Conservation (phyloP, 2,888 invertebrate genomes). For the Dusona sp. region DNA sequence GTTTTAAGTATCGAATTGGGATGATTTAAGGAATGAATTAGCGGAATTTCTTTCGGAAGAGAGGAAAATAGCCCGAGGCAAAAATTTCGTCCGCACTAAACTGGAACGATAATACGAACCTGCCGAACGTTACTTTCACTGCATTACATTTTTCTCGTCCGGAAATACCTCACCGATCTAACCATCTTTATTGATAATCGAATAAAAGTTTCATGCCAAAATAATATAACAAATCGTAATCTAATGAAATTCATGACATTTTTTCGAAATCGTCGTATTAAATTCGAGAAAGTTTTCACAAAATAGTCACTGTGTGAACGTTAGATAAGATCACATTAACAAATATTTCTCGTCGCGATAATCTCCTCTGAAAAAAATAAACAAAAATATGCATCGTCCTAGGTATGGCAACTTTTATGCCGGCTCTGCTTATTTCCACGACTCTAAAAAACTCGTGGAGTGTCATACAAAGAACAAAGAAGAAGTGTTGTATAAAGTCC, state of each 20-base stretch:
- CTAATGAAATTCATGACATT: not conserved
- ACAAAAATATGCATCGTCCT: not conserved
- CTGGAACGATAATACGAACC: constrained; percentile 61
- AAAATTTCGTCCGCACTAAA: constrained; percentile 52
- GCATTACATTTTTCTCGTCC: constrained; percentile 25
- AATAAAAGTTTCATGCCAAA: not conserved
- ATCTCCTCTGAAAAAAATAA: not conserved
- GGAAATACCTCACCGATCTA: constrained; percentile 24
- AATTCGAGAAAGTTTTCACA: not conserved
- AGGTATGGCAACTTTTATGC: not conserved
- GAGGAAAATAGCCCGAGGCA: constrained; percentile 30
- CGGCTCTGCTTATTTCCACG: not conserved
- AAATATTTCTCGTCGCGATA: not conserved
- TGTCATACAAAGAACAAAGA: not conserved
- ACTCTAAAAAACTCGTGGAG: not conserved
- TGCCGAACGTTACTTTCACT: constrained; percentile 63
- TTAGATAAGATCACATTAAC: not conserved
- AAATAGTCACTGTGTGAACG: not conserved
- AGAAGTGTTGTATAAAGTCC: too few species aligned
- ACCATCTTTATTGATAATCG: constrained; percentile 23
- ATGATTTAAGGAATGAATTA: not conserved
- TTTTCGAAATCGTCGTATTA: not conserved
- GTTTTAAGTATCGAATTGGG: not conserved
- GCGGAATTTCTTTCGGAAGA: constrained; percentile 45
- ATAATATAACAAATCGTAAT: not conserved